Evolutionary conservation across 1,140 invertebrate genomes (phyloP).

Genomic region (Drosophila ogumai): DNA sequence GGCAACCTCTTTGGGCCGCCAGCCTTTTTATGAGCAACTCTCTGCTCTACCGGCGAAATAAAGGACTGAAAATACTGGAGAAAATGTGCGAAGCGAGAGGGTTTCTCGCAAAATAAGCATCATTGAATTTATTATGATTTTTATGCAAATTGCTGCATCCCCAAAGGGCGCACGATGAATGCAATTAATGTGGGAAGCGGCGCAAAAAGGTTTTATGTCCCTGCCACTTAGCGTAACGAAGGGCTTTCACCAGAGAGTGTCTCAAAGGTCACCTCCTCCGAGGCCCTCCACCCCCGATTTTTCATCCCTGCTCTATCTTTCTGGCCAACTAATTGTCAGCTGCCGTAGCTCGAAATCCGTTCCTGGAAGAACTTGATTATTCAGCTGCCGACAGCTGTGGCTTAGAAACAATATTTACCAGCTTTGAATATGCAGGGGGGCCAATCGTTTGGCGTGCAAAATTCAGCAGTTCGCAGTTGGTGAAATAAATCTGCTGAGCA

Average conservation of each 20-base stretch:
- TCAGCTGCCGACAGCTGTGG: slow-evolving; percentile 20
- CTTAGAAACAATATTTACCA: slow-evolving; percentile 23
- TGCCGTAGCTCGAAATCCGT: slow-evolving; percentile 43
- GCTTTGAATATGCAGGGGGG: slow-evolving; percentile 5
- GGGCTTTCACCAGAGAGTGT: slow-evolving; percentile 30
- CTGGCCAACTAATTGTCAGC: slow-evolving; percentile 51
- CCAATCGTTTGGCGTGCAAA: neutral
- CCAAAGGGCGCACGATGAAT: slow-evolving; percentile 38
- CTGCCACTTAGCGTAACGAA: slow-evolving; percentile 55
- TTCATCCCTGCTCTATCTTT: slow-evolving; percentile 1
- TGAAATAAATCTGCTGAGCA: slow-evolving; percentile 9
- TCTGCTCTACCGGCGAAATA: slow-evolving; percentile 28
- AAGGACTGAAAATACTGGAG: slow-evolving; percentile 41
- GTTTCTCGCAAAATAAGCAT: slow-evolving; percentile 60
- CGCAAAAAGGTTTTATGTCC: slow-evolving; percentile 54
- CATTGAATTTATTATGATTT: slow-evolving; percentile 81
- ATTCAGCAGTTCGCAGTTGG: neutral
- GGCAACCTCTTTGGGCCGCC: slow-evolving; percentile 44
- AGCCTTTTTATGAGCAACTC: slow-evolving; percentile 47
- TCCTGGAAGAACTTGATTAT: slow-evolving; percentile 1
- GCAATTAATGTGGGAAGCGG: slow-evolving; percentile 59
- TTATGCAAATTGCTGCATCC: slow-evolving; percentile 63
- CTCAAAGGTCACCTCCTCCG: slow-evolving; percentile 11
- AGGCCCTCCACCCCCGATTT: neutral
- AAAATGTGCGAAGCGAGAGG: slow-evolving; percentile 31